Evolutionary conservation across 2,888 invertebrate species (phyloP), one percentile per base, ranked within the genome.

Genomic region (Chloroclystis v-ata): DNA sequence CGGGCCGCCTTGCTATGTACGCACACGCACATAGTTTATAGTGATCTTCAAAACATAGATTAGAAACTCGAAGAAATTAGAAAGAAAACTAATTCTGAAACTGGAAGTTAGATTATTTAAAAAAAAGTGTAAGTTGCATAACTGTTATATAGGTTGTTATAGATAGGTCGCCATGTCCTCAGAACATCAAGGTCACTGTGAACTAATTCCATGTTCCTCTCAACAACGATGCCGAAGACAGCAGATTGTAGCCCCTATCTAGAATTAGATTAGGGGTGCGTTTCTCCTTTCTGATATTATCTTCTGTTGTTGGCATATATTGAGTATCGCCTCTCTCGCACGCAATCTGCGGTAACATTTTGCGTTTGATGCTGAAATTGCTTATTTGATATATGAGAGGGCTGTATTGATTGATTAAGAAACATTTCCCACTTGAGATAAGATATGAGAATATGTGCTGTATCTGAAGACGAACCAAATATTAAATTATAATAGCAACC

Each of bases 1-100:
- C 45, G 53, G 47, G 48, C 35, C 40, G 28, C 49, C 25, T 12
- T 10, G 35, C 16, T 11, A 30, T 32, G 29, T 39, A 30, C 6
- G 24, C 20, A 11, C 30, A 30, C 6, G 24, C 20, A 11, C 30
- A 33, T 47, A 32, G 37, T 24, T 24, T 29, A 37, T 13, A 20
- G 7, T 26, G 11, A 1, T 25, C 30, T 30, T 29, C 29, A 16
- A 14, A 20, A 16, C 16, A 35, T 35, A 41, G 41, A 41, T 13
- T 10, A 11, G 41, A 41, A 41, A 41, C 32, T 16, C n/a, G n/a
- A n/a, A n/a, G 13, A 12, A 9, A 30, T 4, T 9, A 9, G 13
- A 13, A 8, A 9, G 13, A 1, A 13, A 9, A 12, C 1, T 13
- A 8, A 30, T 30, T 30, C 30, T 30, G 30, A 30, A 13, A 30